Conservation (phyloP, 1,140 invertebrate genomes). For the Eupeodes corollae region DNA sequence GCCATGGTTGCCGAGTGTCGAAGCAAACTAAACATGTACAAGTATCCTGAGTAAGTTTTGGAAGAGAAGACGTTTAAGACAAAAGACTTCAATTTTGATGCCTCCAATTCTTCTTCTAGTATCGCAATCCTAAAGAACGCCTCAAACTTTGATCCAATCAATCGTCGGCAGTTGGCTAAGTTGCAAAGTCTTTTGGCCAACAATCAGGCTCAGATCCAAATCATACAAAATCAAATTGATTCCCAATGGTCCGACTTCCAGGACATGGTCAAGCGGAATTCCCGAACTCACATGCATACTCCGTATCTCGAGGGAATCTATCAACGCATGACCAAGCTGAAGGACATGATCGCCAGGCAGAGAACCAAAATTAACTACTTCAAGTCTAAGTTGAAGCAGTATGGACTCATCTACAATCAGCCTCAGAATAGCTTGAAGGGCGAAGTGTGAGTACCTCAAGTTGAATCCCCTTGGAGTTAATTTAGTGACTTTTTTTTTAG, state of each 20-base stretch:
- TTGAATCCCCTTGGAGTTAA: neutral
- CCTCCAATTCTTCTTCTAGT: constrained; percentile 4
- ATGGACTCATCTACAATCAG: constrained; percentile 12
- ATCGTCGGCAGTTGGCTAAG: constrained; percentile 42
- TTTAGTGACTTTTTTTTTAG: constrained; percentile 1
- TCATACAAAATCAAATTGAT: constrained; percentile 46
- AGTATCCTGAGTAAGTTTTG: constrained; percentile 44
- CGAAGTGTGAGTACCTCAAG: no score
- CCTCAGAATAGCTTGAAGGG: neutral
- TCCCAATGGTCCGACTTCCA: constrained; percentile 48
- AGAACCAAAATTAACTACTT: constrained; percentile 37
- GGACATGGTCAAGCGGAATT: constrained; percentile 39
- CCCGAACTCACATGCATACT: constrained; percentile 39
- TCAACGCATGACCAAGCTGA: constrained; percentile 51
- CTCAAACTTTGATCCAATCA: constrained; percentile 38
- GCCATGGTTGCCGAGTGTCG: constrained; percentile 51
- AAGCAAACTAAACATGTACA: constrained; percentile 37
- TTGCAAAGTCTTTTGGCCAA: constrained; percentile 48
- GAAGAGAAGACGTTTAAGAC: neutral
- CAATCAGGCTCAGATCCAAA: constrained; percentile 48
- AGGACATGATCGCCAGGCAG: constrained; percentile 46
- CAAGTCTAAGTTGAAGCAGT: constrained; percentile 27
- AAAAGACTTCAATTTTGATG: neutral
- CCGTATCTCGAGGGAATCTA: constrained; percentile 54
- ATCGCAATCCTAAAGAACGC: constrained; percentile 23